Base-by-base conservation (phyloP, 2,888 invertebrate genomes). In the Catocala sponsa region DNA sequence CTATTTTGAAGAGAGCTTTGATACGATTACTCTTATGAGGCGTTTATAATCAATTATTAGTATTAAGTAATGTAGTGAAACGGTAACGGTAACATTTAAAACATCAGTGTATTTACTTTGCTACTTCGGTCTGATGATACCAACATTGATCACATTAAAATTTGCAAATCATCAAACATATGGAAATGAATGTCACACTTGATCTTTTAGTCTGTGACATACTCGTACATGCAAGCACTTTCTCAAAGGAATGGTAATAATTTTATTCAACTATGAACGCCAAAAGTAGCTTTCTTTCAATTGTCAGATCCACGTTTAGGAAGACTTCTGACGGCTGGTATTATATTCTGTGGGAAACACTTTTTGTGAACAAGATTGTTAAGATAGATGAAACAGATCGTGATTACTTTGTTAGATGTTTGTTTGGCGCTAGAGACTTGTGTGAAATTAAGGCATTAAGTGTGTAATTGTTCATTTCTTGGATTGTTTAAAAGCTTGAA, bases 231-330 rank as follows among this genome's bases (percentile, higher is more conserved):
- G 57, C 50, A 46, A 12, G 55, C 44, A 71, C 76, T 77, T 77
- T 77, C 76, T 66, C 70, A 63, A 65, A 61, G 53, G 61, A 65
- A 65, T 73, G 65, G 65, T 69, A 60, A 66, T 69, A 60, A 65
- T 63, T 76, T 74, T 58, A 65, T 75, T 54, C 59, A 56, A 64
- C 68, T 69, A 73, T 64, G 65, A 75, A 71, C 73, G 69, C 58
- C 68, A 74, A 69, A 71, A 73, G 47, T 53, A 58, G 67, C 78
- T 77, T 75, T 72, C 77, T 75, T 74, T 77, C 77, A 75, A 77
- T 77, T 76, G 75, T 69, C 9, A 49, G 55, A 61, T 57, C 55
- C 64, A 59, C 69, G 67, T 61, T 76, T 65, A 76, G 72, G 72
- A 70, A 74, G 70, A 50, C 43, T 44, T 60, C 44, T 49, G 43